These are phyloP conservation scores for Holotrichia oblita DNA, from an alignment of 1,140 invertebrate genomes.

Conservation along the genomic window DNA sequence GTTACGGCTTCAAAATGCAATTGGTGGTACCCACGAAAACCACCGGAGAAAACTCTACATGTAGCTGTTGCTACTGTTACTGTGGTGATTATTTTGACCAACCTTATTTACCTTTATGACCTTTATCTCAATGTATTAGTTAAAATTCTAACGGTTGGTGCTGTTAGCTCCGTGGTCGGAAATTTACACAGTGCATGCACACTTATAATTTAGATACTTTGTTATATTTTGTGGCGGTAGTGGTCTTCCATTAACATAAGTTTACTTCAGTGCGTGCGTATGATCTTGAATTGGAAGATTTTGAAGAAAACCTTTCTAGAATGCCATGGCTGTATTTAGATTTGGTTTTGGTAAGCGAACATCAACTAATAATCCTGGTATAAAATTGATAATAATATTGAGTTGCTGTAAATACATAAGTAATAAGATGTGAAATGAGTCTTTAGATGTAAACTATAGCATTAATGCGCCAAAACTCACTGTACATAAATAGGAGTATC, in stretches of 20 bases:
- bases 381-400: too few species aligned
- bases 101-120: not conserved
- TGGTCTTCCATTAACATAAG: constrained; percentile 42
- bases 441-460: too few species aligned
- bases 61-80: not conserved
- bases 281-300: constrained; percentile 3
- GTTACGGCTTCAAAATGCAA: not conserved
- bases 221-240: constrained; percentile 33
- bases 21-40: not conserved
- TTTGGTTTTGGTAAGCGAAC: constrained; percentile 56
- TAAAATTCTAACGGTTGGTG: not conserved
- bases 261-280: constrained; percentile 29
- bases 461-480: too few species aligned
- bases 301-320: constrained; percentile 24
- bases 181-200: constrained; percentile 48
- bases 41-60: not conserved
- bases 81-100: not conserved
- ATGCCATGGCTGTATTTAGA: constrained; percentile 60
- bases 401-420: too few species aligned
- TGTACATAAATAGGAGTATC: too few species aligned
- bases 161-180: constrained; percentile 40
- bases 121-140: not conserved
- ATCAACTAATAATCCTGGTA: not conserved
- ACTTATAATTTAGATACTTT: constrained; percentile 43
- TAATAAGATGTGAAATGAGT: too few species aligned